phyloP scores from a whole-genome alignment of 2,797 vertebrate species.

The Falco berigora region DNA sequence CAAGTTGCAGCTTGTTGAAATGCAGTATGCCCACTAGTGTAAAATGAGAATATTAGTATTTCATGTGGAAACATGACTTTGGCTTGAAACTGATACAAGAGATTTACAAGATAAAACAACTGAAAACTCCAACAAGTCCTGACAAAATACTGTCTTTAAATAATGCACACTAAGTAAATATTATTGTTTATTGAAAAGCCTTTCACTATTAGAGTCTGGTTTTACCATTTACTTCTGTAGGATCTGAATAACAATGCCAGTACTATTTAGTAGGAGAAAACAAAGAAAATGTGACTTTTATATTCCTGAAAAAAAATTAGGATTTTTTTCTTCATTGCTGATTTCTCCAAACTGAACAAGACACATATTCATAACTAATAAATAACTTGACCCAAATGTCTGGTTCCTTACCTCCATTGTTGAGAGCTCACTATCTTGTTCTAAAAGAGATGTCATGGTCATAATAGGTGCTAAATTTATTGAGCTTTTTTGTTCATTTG shows the following conservation, averaged over 20 bases:
- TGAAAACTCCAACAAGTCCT: slow-evolving; percentile 30
- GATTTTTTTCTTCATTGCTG: background rate
- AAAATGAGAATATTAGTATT: slow-evolving; percentile 65
- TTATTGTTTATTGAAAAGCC: slow-evolving; percentile 34
- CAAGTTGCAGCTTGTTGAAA: slow-evolving; percentile 68
- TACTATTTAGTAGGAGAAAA: background rate
- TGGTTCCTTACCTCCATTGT: background rate
- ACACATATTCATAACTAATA: background rate
- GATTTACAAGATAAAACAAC: slow-evolving; percentile 60
- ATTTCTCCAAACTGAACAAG: background rate
- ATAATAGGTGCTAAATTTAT: background rate
- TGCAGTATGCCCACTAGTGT: slow-evolving; percentile 67
- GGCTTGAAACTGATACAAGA: slow-evolving; percentile 65
- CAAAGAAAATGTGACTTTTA: background rate
- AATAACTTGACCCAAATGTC: background rate
- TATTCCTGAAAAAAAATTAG: background rate
- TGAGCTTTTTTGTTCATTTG: background rate
- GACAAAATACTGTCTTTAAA: slow-evolving; percentile 57
- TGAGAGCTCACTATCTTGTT: background rate
- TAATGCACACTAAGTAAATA: slow-evolving; percentile 22
- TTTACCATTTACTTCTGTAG: background rate
- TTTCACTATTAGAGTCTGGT: background rate
- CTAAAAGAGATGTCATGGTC: background rate
- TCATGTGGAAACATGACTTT: slow-evolving; percentile 71
- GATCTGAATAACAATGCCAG: background rate